A percentile compares a stretch with the other conserved stretches of the same genome.
Conservation (phyloP, 2,888 invertebrate species). For the Drosophila greeni region DNA sequence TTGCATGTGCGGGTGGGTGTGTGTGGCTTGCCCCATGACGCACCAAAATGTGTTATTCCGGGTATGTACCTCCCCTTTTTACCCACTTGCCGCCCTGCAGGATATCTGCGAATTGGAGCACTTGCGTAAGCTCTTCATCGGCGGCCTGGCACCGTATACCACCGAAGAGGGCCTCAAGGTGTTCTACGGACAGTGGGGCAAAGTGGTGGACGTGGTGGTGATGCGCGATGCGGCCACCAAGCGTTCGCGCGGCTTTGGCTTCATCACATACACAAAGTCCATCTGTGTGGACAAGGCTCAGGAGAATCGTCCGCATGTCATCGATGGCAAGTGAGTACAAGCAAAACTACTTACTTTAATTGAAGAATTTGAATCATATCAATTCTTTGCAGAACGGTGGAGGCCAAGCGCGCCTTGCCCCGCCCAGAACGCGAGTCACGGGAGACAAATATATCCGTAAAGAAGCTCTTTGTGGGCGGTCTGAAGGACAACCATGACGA, state of each 20-base stretch:
- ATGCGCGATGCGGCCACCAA: slow-evolving; percentile 97
- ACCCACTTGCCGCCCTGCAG: slow-evolving; percentile 48
- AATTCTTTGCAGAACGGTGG: slow-evolving; percentile 84
- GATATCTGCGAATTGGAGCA: slow-evolving; percentile 82
- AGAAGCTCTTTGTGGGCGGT: slow-evolving; percentile 96
- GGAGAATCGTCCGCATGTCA: slow-evolving; percentile 90
- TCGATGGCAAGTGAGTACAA: slow-evolving; percentile 87
- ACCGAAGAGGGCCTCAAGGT: slow-evolving; percentile 92
- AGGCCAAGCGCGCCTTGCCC: slow-evolving; percentile 97
- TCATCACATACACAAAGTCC: slow-evolving; percentile 95
- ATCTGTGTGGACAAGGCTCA: slow-evolving; percentile 98
- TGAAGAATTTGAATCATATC: neutral
- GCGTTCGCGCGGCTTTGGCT: slow-evolving; percentile 97
- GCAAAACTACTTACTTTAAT: neutral
- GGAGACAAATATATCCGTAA: slow-evolving; percentile 94
- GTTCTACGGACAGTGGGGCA: slow-evolving; percentile 98
- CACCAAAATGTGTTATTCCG: slow-evolving; percentile 8
- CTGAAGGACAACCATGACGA: slow-evolving; percentile 95
- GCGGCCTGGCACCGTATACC: slow-evolving; percentile 96
- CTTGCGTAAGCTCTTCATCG: slow-evolving; percentile 94
- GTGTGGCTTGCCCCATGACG: slow-evolving; percentile 24
- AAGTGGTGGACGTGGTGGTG: slow-evolving; percentile 96
- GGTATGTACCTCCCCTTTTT: slow-evolving; percentile 1
- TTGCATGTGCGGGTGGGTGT: neutral
- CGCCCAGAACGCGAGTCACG: slow-evolving; percentile 93